Conservation (phyloP, 1,140 invertebrate species). For the Listronotus bonariensis region DNA sequence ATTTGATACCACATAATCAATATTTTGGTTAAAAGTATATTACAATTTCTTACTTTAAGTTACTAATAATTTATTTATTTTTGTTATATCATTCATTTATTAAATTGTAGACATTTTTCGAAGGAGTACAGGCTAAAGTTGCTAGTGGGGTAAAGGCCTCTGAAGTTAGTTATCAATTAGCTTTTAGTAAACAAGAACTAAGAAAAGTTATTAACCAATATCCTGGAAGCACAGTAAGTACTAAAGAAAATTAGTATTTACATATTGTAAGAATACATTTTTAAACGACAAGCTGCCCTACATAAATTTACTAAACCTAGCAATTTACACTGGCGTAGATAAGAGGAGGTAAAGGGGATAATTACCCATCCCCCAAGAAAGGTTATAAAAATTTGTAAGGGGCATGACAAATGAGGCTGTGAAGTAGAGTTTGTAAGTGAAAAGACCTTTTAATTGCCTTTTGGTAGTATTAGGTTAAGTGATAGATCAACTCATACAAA, state of each 20-base stretch:
- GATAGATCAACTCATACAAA: no score
- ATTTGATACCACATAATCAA: no score
- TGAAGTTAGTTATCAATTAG: slow-evolving; percentile 97
- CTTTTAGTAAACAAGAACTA: slow-evolving; percentile 96
- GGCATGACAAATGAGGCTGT: no score
- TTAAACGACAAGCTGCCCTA: neutral
- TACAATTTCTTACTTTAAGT: no score
- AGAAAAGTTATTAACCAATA: slow-evolving; percentile 95
- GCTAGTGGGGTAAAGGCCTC: slow-evolving; percentile 93
- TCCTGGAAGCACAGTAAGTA: slow-evolving; percentile 78
- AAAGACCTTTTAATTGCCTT: no score
- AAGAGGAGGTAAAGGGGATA: no score
- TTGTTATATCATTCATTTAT: slow-evolving; percentile 42
- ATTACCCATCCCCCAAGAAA: no score
- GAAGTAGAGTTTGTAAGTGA: no score
- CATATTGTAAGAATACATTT: neutral
- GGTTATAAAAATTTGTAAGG: no score
- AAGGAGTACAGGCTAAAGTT: slow-evolving; percentile 89
- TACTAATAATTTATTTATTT: no score
- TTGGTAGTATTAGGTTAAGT: no score
- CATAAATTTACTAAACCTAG: neutral
- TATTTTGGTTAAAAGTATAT: no score
- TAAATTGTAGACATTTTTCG: slow-evolving; percentile 82
- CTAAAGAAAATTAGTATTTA: neutral
- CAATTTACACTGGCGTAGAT: neutral